Conservation (phyloP, 2,113 vertebrate genomes). For the Leucopsar rothschildi region DNA sequence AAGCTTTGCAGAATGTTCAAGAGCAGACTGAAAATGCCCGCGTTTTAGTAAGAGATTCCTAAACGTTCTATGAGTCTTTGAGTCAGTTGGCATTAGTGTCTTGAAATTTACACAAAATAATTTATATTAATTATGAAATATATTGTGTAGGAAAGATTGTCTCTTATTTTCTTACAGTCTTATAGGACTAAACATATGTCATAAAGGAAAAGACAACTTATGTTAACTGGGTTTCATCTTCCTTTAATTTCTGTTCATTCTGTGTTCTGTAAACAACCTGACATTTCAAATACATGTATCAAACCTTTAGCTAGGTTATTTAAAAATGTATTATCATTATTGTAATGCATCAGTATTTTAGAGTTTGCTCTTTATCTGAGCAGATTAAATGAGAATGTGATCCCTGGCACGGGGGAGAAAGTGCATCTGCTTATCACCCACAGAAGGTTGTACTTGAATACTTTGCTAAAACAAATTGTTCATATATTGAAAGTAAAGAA, state of each 20-base stretch:
- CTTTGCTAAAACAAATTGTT: neutral
- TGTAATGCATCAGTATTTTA: neutral
- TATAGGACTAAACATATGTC: neutral
- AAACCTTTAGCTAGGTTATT: neutral
- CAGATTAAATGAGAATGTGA: neutral
- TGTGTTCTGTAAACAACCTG: neutral
- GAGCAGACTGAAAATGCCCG: constrained; percentile 60
- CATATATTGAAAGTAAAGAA: neutral
- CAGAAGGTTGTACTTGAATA: neutral
- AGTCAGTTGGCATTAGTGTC: neutral
- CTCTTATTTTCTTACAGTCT: neutral
- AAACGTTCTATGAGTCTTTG: neutral
- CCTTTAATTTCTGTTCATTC: neutral
- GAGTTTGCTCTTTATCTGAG: neutral
- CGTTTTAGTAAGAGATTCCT: constrained; percentile 54
- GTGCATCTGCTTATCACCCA: neutral
- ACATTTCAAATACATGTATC: neutral
- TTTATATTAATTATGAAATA: neutral
- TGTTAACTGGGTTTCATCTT: neutral
- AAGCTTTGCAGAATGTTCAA: constrained; percentile 66
- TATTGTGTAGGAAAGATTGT: neutral
- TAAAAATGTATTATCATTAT: neutral
- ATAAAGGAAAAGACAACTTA: neutral
- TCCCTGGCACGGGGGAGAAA: neutral
- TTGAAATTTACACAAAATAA: neutral